Conservation (phyloP, 2,888 invertebrate genomes). For the Drosophila stalkeri region DNA sequence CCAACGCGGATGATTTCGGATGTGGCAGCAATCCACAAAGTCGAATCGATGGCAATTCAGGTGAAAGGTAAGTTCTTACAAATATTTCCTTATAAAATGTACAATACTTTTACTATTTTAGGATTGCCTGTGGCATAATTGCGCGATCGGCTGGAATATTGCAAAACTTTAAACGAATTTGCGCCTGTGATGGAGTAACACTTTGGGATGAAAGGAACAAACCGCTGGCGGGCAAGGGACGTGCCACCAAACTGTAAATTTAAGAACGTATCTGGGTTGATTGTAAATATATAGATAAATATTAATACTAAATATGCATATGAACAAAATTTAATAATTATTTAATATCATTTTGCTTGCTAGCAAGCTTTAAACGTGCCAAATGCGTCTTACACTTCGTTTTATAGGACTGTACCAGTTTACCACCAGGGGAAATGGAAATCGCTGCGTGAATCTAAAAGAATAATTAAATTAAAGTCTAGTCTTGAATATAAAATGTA, state of each 20-base stretch:
- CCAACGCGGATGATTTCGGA: slow-evolving; percentile 88
- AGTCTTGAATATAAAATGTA: neutral
- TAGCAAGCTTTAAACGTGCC: slow-evolving; percentile 58
- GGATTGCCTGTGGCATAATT: slow-evolving; percentile 94
- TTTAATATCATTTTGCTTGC: slow-evolving; percentile 30
- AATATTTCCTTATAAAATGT: neutral
- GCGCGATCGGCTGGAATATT: slow-evolving; percentile 95
- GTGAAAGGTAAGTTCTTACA: slow-evolving; percentile 86
- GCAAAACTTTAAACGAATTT: slow-evolving; percentile 94
- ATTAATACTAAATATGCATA: neutral
- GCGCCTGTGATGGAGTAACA: slow-evolving; percentile 95
- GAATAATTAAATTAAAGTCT: neutral
- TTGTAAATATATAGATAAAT: slow-evolving; percentile 35
- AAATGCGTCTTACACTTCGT: slow-evolving; percentile 76
- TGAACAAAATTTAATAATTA: slow-evolving; percentile 2
- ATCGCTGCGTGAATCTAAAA: slow-evolving; percentile 80
- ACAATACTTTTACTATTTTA: slow-evolving; percentile 70
- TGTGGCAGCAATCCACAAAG: slow-evolving; percentile 86
- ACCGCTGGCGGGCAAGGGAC: slow-evolving; percentile 84
- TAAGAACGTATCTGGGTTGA: neutral
- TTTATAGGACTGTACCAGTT: slow-evolving; percentile 82
- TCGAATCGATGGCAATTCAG: slow-evolving; percentile 88
- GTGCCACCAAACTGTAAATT: slow-evolving; percentile 74
- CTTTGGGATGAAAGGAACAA: slow-evolving; percentile 94
- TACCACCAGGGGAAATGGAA: slow-evolving; percentile 83